These are phyloP conservation scores for Callocephalon fimbriatum DNA, from an alignment of 2,113 vertebrate species.

Conservation along the genomic window DNA sequence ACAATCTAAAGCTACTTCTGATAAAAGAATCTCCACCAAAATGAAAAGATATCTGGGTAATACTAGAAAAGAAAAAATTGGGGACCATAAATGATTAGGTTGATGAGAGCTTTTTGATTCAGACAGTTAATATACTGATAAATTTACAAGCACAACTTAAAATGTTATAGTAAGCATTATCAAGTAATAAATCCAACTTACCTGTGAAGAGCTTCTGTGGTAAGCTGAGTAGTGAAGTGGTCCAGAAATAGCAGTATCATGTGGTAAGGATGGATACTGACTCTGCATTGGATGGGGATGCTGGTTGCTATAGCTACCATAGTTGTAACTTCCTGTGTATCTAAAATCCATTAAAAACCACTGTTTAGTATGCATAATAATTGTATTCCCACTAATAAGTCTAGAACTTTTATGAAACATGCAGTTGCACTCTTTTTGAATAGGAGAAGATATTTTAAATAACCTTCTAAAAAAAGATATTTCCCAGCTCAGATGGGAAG, in stretches of 20 bases:
- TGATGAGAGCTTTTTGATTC: background rate
- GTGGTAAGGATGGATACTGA: constrained; percentile 92
- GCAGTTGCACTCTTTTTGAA: background rate
- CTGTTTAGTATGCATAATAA: background rate
- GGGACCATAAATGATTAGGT: background rate
- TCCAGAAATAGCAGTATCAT: constrained; percentile 88
- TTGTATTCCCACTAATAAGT: background rate
- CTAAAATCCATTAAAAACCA: constrained; percentile 69
- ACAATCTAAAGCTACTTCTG: background rate
- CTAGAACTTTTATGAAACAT: background rate
- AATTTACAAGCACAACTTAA: background rate
- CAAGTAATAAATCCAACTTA: constrained; percentile 68
- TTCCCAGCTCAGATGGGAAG: background rate
- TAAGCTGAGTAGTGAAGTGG: constrained; percentile 96
- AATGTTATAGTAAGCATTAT: background rate
- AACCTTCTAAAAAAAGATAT: background rate
- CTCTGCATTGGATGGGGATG: constrained; percentile 93
- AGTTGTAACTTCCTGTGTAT: constrained; percentile 96
- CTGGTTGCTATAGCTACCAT: constrained; percentile 94
- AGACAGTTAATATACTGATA: background rate
- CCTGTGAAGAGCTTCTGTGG: constrained; percentile 94
- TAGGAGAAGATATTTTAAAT: background rate
- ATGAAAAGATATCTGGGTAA: background rate
- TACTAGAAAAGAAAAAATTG: background rate
- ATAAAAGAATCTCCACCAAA: background rate